Base-by-base conservation (phyloP, 2,113 vertebrate genomes). In the Dipodomys stephensi region DNA sequence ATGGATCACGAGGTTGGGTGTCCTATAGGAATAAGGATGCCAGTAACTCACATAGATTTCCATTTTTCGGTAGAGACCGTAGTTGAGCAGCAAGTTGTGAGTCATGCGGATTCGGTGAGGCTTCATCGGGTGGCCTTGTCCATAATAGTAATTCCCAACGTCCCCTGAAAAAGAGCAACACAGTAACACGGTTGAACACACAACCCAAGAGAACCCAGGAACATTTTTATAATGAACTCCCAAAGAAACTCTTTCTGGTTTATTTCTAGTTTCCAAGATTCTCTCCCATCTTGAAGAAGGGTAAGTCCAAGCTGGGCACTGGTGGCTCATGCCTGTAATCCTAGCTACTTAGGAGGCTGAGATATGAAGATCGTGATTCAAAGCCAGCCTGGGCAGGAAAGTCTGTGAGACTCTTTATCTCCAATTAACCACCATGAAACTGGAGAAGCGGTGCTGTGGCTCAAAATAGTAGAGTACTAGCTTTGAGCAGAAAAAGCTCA, bases 71-170 rank as follows among this genome's bases (percentile, higher is more conserved):
- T 99, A 99, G 7, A 99, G 99, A 69, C 99, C 99, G 35, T 99
- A 99, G 98, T 99, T 99, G 80, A 99, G 99, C 39, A 99, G 99
- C 0, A 99, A 98, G 97, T 99, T 99, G 97, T 99, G 99, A 46
- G 99, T 99, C 99, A 99, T 99, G 35, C 99, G 98, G 93, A 99
- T 99, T 98, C 99, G 98, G 97, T 99, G 99, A 23, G 99, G 99
- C 88, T 99, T 99, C 99, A 99, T 99, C 7, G 99, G 99, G 76
- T 99, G 99, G 1, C 99, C 99, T 96, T 99, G 99, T 72, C 99
- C 99, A 64, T 99, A 99, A 95, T 99, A 99, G 94, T 99, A 99
- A 97, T 99, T 99, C 64, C 99, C 99, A 96, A 99, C 99, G 92
- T 99, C 99, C 69, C 99, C 99, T 99, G 88, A 76, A 35, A 35